Evolutionary conservation across 2,797 vertebrate species (phyloP), one percentile per base, ranked within the genome.

Genomic region (Pangasius sanitwongsei): DNA sequence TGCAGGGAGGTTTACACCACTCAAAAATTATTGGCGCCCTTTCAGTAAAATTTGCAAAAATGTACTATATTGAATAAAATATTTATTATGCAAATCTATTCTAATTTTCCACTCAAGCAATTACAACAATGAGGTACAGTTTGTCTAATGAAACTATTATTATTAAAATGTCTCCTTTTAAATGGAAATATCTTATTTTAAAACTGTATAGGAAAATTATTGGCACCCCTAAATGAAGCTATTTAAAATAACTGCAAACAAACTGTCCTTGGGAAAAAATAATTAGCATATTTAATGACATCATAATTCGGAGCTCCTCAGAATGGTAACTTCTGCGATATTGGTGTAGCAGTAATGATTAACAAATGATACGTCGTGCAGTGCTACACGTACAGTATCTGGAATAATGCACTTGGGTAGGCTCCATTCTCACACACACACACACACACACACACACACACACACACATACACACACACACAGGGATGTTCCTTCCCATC

Each of bases 401-500:
- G 13, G 15, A 55, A 55, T 55, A 15, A 55, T 55, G 31, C 69
- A 70, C 69, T 34, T 31, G 31, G 16, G 31, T 69, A 69, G 23
- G 37, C 41, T 75, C 1, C 55, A 18, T 16, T 55, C 4, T 18
- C 15, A 4, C 55, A 57, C 6, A 78, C 25, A 28, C 25, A 50
- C 48, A n/a, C 55, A 57, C 6, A 78, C 25, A 28, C 25, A 50
- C 48, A n/a, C 75, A 55, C 15, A 80, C 77, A 81, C 78, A 59
- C 78, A 81, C 78, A 81, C 78, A 82, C 55, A n/a, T n/a, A 59
- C 31, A 41, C 81, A 63, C 57, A 83, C 57, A 83, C 57, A 44
- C 12, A 63, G 0, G 8, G 7, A n/a, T 31, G 16, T 7, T 61
- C 55, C 57, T 15, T 28, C 1, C 34, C 55, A 55, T 34, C 78